Base-by-base conservation (phyloP, 2,797 vertebrate genomes). In the Moxostoma hubbsi region DNA sequence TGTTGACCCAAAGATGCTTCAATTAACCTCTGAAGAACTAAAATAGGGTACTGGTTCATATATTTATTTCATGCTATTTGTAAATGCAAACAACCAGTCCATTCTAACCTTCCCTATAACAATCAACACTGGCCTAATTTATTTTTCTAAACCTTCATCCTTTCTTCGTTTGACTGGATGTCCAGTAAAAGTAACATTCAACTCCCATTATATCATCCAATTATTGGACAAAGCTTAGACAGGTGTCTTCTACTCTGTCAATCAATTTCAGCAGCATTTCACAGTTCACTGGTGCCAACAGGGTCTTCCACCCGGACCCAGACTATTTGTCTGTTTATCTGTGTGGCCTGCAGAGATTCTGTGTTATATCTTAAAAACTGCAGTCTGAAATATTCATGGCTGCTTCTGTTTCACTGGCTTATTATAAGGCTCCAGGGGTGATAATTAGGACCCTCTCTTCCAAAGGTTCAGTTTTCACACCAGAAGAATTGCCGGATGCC, bases 361-460 rank as follows among this genome's bases (percentile, higher is more conserved):
- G 55, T 15, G 50, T 63, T 66, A 68, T 80, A 72, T 16, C 55
- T 68, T 68, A 75, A 71, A 57, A 58, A 68, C 74, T 74, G 73
- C 50, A 11, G 54, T 73, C 50, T 88, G 73, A 86, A 87, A 90
- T 88, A 87, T 85, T 86, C 51, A 89, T 83, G 75, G 13, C 47
- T 49, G 47, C 63, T 73, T 78, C 68, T 84, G 51, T 86, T 80
- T 87, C 61, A 59, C 46, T 16, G n/a, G 16, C 64, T 81, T 81
- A 82, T 80, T 72, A 79, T 61, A 24, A 81, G 67, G 68, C 73
- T 55, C 55, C 64, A 2, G 15, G 63, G 65, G 36, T n/a, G 43
- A 24, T 9, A 55, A 9, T 79, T 81, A 53, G 50, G 47, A 73
- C 46, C 54, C 61, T 66, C n/a, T 16, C 55, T 62, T 55, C 6